Evolutionary conservation across 2,888 invertebrate species (phyloP).

Genomic region (Arrhopalites spinosus): DNA sequence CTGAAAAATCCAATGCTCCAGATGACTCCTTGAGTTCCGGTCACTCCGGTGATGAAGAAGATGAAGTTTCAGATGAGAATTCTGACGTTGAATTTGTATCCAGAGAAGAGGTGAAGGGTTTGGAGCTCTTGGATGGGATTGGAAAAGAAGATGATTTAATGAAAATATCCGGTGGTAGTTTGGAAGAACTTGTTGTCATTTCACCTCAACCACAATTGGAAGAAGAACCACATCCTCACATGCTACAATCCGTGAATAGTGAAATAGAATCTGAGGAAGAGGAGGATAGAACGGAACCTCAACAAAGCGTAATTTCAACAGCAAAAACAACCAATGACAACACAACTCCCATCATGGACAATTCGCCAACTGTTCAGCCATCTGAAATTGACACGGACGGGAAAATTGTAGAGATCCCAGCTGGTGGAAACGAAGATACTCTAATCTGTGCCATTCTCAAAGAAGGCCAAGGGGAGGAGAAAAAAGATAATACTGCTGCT

Average conservation of each 20-base stretch:
- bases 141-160: conserved; percentile 4
- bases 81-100: conserved; percentile 17
- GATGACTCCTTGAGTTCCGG: background rate
- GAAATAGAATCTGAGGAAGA: background rate
- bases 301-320: no score
- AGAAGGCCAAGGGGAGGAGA: no score
- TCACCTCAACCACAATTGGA: background rate
- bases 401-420: no score
- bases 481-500: no score
- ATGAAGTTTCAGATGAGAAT: conserved; percentile 20
- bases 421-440: no score
- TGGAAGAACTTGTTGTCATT: conserved; percentile 18
- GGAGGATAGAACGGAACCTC: background rate
- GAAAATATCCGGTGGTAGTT: conserved; percentile 20
- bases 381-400: no score
- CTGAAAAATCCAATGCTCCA: background rate
- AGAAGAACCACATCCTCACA: background rate
- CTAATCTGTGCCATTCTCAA: no score
- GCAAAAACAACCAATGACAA: no score
- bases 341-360: no score
- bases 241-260: background rate
- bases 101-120: background rate
- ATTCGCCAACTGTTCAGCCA: no score
- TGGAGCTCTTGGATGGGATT: background rate
- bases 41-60: background rate